Base-by-base conservation (phyloP, 2,797 vertebrate genomes). In the Fratercula arctica region DNA sequence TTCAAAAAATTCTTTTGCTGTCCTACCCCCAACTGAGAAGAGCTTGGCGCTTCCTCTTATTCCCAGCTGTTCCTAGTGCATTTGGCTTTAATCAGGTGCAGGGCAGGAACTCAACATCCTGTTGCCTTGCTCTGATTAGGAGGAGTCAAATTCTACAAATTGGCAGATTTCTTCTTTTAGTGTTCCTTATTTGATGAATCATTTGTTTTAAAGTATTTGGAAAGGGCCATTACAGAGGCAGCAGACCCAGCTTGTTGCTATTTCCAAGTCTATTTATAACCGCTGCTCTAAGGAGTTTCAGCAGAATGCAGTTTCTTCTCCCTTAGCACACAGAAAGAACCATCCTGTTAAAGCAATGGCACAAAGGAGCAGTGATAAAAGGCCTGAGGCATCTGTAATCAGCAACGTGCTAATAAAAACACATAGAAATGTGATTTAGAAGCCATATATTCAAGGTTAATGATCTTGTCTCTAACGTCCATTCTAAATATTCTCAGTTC, bases 51-150 rank as follows among this genome's bases (percentile, higher is more conserved):
- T 98, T 98, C 98, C 98, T 97, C 97, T 98, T 97, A 70, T 93
- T 97, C 97, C 97, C 97, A 97, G 98, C 98, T 97, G 98, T 95
- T 98, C 92, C 95, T 88, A 97, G 91, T 96, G 98, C 98, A 98
- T 99, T 99, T 99, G 99, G 98, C 98, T 99, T 98, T 99, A 99
- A 99, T 99, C 99, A 99, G 98, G 98, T 99, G 97, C 97, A 98
- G 98, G 98, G 98, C 98, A 98, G 98, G 98, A 99, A 98, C 98
- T 98, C 97, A 94, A 98, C 98, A 99, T 99, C 99, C 99, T 99
- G 98, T 97, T 98, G 98, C 98, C 97, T 98, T 96, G 96, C 97
- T 98, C 98, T 99, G 98, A 99, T 99, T 99, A 99, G 98, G 98
- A 99, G 98, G 98, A 98, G 98, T 98, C 98, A 98, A 95, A 98